Conservation (phyloP, 1,140 invertebrate genomes). For the Helicoverpa zea region DNA sequence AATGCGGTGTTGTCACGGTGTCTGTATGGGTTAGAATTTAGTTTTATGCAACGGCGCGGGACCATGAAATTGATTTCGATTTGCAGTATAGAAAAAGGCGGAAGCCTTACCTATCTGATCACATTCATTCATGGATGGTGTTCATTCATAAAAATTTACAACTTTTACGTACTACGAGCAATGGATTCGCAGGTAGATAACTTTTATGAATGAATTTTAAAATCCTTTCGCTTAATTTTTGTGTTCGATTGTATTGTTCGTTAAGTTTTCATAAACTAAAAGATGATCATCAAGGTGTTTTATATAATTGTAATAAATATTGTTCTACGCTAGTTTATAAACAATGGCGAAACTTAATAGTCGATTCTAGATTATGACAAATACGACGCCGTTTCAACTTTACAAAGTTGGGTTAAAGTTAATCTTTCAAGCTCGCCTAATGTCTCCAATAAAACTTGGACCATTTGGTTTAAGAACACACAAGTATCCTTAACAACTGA, state of each 20-base stretch:
- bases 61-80: conserved; percentile 81
- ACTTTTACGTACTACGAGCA: conserved; percentile 65
- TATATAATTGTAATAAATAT: background rate
- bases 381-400: background rate
- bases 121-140: conserved; percentile 65
- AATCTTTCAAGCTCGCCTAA: background rate
- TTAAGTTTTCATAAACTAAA: background rate
- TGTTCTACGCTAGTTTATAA: too few relatives aligned
- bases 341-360: background rate
- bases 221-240: conserved; percentile 26
- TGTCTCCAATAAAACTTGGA: conserved; percentile 48
- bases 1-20: conserved; percentile 63
- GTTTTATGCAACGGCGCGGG: conserved; percentile 81
- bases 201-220: conserved; percentile 47
- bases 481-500: conserved; percentile 48
- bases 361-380: background rate
- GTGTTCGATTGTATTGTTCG: background rate
- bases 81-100: conserved; percentile 65
- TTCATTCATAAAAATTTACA: conserved; percentile 64
- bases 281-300: background rate
- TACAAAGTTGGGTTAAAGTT: background rate
- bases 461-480: conserved; percentile 48
- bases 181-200: conserved; percentile 66
- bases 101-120: conserved; percentile 65
- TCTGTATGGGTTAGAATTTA: conserved; percentile 67